Evolutionary conservation across 1,140 invertebrate species (phyloP).

Genomic region (Bombus affinis): DNA sequence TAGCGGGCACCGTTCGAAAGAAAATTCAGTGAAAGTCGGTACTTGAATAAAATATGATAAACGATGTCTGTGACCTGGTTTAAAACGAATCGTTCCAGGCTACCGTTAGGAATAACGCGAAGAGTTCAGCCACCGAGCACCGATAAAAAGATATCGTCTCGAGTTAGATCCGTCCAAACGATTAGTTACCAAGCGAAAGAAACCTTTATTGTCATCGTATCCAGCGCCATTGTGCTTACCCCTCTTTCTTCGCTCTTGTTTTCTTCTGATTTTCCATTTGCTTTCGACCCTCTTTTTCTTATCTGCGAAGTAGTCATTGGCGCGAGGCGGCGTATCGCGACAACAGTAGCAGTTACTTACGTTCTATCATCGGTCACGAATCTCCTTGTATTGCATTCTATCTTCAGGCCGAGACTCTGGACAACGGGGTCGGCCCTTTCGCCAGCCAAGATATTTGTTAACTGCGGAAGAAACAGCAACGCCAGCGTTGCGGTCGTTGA

Average conservation of each 20-base stretch:
- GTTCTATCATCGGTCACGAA: conserved; percentile 88
- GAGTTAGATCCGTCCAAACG: conserved; percentile 31
- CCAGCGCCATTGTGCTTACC: neutral
- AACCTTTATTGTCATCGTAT: conserved; percentile 17
- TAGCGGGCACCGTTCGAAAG: neutral
- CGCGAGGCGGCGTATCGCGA: neutral
- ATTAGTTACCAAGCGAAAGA: conserved; percentile 21
- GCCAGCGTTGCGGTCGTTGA: conserved; percentile 94
- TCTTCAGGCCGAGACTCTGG: conserved; percentile 92
- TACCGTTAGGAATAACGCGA: neutral
- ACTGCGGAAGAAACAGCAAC: conserved; percentile 93
- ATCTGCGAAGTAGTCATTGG: neutral
- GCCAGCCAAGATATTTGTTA: conserved; percentile 85
- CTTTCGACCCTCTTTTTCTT: neutral
- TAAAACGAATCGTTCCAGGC: conserved; percentile 23
- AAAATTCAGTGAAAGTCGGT: conserved; percentile 18
- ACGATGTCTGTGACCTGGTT: conserved; percentile 46
- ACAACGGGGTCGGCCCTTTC: conserved; percentile 91
- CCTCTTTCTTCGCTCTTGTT: neutral
- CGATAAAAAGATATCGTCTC: conserved; percentile 16
- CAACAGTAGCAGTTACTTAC: conserved; percentile 68
- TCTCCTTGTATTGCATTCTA: conserved; percentile 93
- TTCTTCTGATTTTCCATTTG: neutral
- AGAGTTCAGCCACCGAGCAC: no score
- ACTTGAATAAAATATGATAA: conserved; percentile 27